phyloP scores from a whole-genome alignment of 2,888 invertebrate species.

The Diarsia rubi region DNA sequence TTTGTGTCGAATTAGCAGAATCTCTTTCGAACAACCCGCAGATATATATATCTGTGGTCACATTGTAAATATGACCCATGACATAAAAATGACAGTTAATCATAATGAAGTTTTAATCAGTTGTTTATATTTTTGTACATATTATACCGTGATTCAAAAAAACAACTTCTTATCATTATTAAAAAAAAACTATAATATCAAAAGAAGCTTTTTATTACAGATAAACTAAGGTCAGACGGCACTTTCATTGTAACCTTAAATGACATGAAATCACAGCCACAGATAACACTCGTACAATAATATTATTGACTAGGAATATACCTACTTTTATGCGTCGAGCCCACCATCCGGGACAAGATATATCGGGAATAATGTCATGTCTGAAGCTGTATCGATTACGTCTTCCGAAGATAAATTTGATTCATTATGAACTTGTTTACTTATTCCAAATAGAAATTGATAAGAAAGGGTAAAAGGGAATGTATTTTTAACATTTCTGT shows the following conservation, averaged over 20 bases:
- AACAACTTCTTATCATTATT: not conserved
- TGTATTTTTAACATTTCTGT: not conserved
- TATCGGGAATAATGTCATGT: not conserved
- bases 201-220: not conserved
- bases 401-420: slow-evolving; percentile 19
- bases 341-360: slow-evolving; percentile 4
- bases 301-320: not conserved
- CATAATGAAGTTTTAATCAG: too few species aligned
- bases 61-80: not conserved
- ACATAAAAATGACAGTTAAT: not conserved
- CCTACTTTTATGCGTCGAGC: not conserved
- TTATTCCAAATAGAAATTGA: slow-evolving; percentile 15
- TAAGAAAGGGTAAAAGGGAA: not conserved
- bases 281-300: not conserved
- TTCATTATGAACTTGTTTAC: slow-evolving; percentile 35
- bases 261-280: not conserved
- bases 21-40: too few species aligned
- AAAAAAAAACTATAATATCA: not conserved
- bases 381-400: slow-evolving; percentile 13
- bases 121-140: not conserved
- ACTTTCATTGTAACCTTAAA: not conserved
- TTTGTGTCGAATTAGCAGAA: too few species aligned
- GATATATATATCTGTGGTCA: not conserved
- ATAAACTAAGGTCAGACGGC: not conserved
- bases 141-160: not conserved